Evolutionary conservation across 1,140 invertebrate genomes (phyloP).

Genomic region (Calosoma granatense): DNA sequence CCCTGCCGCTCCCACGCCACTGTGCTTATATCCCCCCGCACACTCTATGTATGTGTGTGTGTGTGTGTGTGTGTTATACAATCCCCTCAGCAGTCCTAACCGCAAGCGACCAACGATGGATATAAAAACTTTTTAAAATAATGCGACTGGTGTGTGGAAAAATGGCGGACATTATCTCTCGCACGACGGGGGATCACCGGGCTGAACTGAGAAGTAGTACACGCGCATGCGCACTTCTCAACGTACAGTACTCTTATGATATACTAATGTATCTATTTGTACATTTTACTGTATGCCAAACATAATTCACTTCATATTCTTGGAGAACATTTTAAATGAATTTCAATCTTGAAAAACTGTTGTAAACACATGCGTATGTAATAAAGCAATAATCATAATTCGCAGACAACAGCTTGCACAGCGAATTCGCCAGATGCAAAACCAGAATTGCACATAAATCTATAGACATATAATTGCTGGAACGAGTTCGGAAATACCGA

Average conservation of each 20-base stretch:
- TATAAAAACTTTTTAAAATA: slow-evolving; percentile 30
- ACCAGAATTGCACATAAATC: neutral
- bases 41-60: neutral
- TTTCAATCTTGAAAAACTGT: too few relatives aligned
- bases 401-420: neutral
- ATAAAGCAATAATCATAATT: too few relatives aligned
- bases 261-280: too few relatives aligned
- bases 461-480: neutral
- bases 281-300: too few relatives aligned
- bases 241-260: too few relatives aligned
- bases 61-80: neutral
- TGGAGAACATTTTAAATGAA: too few relatives aligned
- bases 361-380: too few relatives aligned
- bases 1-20: neutral
- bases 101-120: slow-evolving; percentile 13
- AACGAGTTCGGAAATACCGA: too few relatives aligned
- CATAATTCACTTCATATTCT: too few relatives aligned
- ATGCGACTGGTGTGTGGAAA: slow-evolving; percentile 28
- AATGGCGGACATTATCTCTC: slow-evolving; percentile 28
- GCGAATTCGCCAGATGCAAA: neutral
- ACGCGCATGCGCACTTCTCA: too few relatives aligned
- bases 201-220: slow-evolving; percentile 5
- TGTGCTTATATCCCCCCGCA: neutral
- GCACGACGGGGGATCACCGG: slow-evolving; percentile 24
- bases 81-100: neutral